phyloP scores from a whole-genome alignment of 2,113 vertebrate species.

The Trogon surrucura region DNA sequence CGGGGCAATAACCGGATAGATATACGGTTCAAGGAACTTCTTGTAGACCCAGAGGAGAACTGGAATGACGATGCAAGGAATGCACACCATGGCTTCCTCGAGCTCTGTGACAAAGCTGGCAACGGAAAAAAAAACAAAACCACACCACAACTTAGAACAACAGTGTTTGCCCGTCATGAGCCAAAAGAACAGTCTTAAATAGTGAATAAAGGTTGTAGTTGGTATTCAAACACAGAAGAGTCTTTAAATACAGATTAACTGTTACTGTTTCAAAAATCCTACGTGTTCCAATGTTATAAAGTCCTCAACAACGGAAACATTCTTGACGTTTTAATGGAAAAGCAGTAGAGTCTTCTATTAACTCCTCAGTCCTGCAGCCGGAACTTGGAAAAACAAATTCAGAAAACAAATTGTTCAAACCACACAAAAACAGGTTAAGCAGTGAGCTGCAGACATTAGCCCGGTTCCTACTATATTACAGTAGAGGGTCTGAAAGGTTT shows the following conservation, averaged over 20 bases:
- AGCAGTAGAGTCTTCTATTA: not conserved
- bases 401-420: not conserved
- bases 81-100: constrained; percentile 89
- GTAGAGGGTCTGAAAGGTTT: not conserved
- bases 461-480: not conserved
- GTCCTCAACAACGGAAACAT: not conserved
- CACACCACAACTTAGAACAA: not conserved
- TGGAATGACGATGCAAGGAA: constrained; percentile 97
- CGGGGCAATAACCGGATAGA: constrained; percentile 90
- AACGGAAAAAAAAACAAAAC: not conserved
- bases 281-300: accelerated
- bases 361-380: not conserved
- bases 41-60: constrained; percentile 97
- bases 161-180: accelerated
- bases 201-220: accelerated
- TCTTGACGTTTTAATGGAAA: not conserved
- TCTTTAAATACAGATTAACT: not conserved
- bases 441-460: not conserved
- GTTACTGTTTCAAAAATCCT: not conserved
- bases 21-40: constrained; percentile 91
- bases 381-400: not conserved
- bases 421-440: not conserved
- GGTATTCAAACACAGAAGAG: not conserved
- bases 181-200: not conserved
- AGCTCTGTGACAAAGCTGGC: not conserved